Percentiles rank a stretch among this genome's conserved stretches.
Evolutionary conservation across 2,888 invertebrate species (phyloP).

Genomic region (Odontothrips loti): DNA sequence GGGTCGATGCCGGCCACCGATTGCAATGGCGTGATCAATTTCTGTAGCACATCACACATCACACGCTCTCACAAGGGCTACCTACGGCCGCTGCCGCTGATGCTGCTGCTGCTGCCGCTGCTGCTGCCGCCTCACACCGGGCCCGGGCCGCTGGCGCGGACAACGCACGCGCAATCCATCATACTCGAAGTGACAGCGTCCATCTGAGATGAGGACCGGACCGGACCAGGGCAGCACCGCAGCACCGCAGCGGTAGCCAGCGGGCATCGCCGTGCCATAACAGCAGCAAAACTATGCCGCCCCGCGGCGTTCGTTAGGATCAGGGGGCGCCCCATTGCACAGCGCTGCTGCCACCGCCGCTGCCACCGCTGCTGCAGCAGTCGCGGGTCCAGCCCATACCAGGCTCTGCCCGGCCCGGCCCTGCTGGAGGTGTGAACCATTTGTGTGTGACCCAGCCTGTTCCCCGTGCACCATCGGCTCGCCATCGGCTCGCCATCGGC

Average conservation of each 20-base stretch:
- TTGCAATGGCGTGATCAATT: not conserved
- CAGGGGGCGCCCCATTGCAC: no score
- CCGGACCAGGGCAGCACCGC: not conserved
- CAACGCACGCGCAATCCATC: not conserved
- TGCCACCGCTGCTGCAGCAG: no score
- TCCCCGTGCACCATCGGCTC: not conserved
- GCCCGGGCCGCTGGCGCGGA: no score
- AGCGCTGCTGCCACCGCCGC: no score
- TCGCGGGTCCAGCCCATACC: no score
- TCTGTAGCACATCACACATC: not conserved
- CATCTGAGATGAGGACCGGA: not conserved
- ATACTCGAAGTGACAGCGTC: slow-evolving; percentile 1
- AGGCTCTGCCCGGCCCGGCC: not conserved
- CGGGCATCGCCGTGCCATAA: no score
- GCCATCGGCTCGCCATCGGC: not conserved
- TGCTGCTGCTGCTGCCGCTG: no score
- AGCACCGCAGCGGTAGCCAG: no score
- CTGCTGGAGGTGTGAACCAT: slow-evolving; percentile 8
- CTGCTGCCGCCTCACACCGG: no score
- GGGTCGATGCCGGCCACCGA: not conserved
- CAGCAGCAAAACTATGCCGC: no score
- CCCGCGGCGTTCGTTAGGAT: no score
- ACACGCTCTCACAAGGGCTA: not conserved
- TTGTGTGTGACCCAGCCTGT: not conserved
- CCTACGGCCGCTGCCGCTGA: not conserved